A percentile compares a stretch with the other conserved stretches of the same genome.
phyloP scores from a whole-genome alignment of 2,888 invertebrate species.

The Epirrita christyi region DNA sequence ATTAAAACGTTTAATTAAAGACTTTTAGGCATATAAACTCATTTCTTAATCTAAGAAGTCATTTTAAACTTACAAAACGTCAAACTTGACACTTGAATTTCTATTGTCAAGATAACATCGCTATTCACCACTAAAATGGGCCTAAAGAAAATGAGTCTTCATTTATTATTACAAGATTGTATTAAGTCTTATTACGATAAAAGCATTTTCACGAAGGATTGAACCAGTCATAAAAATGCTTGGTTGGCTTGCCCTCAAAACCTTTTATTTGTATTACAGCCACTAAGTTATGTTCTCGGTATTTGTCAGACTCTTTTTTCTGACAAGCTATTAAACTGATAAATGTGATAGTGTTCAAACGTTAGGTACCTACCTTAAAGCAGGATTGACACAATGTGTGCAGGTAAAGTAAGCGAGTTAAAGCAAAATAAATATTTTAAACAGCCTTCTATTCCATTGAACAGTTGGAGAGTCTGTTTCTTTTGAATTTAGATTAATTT shows the following conservation, averaged over 20 bases:
- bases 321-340: conserved; percentile 6
- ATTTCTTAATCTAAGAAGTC: too few species aligned
- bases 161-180: conserved; percentile 20
- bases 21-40: too few species aligned
- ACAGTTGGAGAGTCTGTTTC: too few species aligned
- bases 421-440: too few species aligned
- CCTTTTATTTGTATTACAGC: conserved; percentile 30
- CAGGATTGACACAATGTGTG: background rate
- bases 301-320: conserved; percentile 8
- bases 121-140: background rate
- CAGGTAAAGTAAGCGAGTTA: too few species aligned
- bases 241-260: background rate
- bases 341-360: background rate
- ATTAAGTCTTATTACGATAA: conserved; percentile 25
- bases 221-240: conserved; percentile 28
- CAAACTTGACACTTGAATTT: background rate
- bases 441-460: too few species aligned
- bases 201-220: conserved; percentile 33
- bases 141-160: conserved; percentile 16
- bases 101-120: background rate
- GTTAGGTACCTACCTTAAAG: background rate
- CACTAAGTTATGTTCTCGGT: conserved; percentile 13
- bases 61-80: background rate
- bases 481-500: too few species aligned
- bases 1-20: too few species aligned